These are phyloP conservation scores for Pterois miles DNA, from an alignment of 2,797 vertebrate genomes.

Conservation along the genomic window DNA sequence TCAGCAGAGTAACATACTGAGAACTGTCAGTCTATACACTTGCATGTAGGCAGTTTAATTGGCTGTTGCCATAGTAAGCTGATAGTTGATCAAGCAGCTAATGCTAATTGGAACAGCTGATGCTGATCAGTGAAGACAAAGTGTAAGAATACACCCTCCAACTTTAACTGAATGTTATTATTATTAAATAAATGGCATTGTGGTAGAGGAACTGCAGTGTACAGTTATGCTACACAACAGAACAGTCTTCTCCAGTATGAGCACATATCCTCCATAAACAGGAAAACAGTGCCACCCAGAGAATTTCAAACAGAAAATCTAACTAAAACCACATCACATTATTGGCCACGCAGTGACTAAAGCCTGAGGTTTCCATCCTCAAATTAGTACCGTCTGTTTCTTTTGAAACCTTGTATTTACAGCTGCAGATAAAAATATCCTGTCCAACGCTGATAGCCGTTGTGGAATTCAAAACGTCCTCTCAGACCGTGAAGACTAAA, in stretches of 20 bases:
- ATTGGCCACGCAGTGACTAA: background rate
- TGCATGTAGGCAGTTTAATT: background rate
- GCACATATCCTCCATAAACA: background rate
- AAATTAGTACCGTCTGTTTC: background rate
- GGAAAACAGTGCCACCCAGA: constrained; percentile 39
- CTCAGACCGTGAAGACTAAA: background rate
- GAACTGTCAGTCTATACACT: background rate
- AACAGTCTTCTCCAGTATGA: background rate
- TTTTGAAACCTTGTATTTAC: background rate
- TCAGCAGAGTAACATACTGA: background rate
- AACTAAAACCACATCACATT: background rate
- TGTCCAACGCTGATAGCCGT: background rate
- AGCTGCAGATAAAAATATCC: background rate
- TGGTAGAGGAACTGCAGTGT: background rate
- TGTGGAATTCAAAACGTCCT: background rate
- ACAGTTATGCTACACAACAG: background rate
- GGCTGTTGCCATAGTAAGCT: background rate
- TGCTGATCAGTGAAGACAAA: background rate
- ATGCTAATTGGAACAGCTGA: background rate
- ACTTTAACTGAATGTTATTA: background rate
- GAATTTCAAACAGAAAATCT: background rate
- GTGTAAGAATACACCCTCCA: background rate
- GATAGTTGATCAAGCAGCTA: background rate
- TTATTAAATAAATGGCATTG: background rate
- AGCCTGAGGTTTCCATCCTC: background rate